Percentiles rank a stretch among this genome's conserved stretches.
Conservation (phyloP, 2,797 vertebrate genomes). For the Cuniculus paca region DNA sequence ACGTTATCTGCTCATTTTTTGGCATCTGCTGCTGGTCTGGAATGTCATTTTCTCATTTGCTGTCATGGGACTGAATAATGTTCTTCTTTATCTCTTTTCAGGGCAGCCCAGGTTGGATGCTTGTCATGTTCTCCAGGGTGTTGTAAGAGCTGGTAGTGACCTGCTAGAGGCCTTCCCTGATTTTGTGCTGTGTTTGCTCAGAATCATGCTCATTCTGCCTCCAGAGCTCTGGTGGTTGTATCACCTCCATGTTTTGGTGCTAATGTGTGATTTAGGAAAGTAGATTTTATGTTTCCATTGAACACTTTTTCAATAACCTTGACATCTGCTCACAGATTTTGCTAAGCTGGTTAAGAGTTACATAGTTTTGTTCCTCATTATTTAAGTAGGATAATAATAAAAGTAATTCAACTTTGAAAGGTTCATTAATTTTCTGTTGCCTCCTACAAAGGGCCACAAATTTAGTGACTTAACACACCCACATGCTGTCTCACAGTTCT, state of each 20-base stretch:
- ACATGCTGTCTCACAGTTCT: background rate
- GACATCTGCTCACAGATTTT: background rate
- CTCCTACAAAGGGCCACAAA: background rate
- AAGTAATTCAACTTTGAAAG: constrained; percentile 81
- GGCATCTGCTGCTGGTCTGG: background rate
- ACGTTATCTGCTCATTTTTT: background rate
- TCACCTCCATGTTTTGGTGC: accelerated
- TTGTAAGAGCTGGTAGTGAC: too few relatives aligned
- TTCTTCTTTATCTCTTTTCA: background rate
- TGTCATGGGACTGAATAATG: too few relatives aligned
- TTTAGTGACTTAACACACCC: background rate
- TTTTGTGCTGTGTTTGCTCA: background rate
- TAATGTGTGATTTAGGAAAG: background rate
- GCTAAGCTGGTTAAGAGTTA: constrained; percentile 48
- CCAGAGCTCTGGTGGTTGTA: too few relatives aligned
- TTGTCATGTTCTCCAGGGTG: background rate
- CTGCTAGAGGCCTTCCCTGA: background rate
- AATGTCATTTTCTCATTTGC: background rate
- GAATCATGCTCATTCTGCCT: accelerated
- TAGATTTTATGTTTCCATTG: too few relatives aligned
- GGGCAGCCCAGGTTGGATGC: background rate
- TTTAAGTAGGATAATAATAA: constrained; percentile 83
- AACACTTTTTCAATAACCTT: background rate
- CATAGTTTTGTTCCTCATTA: constrained; percentile 64
- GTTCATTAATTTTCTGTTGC: background rate